Conservation (phyloP, 2,797 vertebrate species). For the Perodicticus potto region DNA sequence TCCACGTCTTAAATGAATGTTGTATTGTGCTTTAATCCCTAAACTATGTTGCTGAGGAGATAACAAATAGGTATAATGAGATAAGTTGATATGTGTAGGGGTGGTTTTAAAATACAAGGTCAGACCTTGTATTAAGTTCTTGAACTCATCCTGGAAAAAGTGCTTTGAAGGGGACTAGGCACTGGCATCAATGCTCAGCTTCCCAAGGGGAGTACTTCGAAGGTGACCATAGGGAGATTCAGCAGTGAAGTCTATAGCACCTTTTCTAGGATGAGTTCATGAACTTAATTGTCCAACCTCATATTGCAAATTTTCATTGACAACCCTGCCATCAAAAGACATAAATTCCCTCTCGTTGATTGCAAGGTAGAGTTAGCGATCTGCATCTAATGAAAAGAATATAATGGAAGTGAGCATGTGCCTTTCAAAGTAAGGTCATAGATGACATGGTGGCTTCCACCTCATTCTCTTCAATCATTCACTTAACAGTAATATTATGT, state of each 20-base stretch:
- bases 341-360: neutral
- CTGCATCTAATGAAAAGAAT: neutral
- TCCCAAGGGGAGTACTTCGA: no score
- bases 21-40: neutral
- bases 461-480: neutral
- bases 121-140: no score
- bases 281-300: no score
- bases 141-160: no score
- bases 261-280: no score
- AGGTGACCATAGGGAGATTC: no score
- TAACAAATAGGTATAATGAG: neutral
- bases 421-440: neutral
- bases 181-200: no score
- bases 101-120: neutral
- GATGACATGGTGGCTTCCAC: neutral
- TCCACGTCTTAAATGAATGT: neutral
- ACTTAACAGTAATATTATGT: neutral
- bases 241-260: no score
- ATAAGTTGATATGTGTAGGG: neutral
- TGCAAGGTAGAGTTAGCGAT: neutral
- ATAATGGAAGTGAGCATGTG: neutral
- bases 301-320: neutral
- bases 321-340: neutral
- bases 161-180: no score
- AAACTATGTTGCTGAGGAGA: neutral